Conservation (phyloP, 2,888 invertebrate species). For the Lysandra coridon region DNA sequence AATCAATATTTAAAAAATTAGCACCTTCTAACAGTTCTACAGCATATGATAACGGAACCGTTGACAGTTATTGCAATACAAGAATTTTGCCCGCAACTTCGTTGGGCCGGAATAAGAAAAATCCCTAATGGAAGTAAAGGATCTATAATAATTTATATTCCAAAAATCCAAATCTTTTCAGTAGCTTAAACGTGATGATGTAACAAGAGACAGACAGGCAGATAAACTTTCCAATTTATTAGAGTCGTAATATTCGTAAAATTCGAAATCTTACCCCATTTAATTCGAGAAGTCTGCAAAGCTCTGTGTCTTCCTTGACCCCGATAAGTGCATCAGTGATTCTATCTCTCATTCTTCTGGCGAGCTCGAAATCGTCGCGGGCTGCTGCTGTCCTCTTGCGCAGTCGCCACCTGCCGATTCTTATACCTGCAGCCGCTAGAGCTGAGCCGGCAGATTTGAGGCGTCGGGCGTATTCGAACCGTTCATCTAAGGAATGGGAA, state of each 20-base stretch:
- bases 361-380: slow-evolving; percentile 95
- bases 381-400: slow-evolving; percentile 96
- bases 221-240: too few species aligned
- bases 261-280: slow-evolving; percentile 81
- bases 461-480: slow-evolving; percentile 96
- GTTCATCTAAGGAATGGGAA: slow-evolving; percentile 83
- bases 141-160: too few species aligned
- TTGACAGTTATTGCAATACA: too few species aligned
- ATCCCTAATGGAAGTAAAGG: too few species aligned
- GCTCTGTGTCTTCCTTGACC: slow-evolving; percentile 86
- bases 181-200: too few species aligned
- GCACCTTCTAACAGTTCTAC: not conserved
- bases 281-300: slow-evolving; percentile 89
- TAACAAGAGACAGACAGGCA: too few species aligned
- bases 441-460: slow-evolving; percentile 92
- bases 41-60: too few species aligned
- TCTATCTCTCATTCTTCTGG: slow-evolving; percentile 92
- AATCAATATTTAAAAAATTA: slow-evolving; percentile 37
- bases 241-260: too few species aligned
- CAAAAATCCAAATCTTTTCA: too few species aligned
- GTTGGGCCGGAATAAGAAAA: too few species aligned
- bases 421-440: slow-evolving; percentile 91
- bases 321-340: slow-evolving; percentile 91
- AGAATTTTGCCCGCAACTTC: too few species aligned
- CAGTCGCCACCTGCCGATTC: slow-evolving; percentile 93